Percentiles rank a stretch among this genome's conserved stretches.
Evolutionary conservation across 2,797 vertebrate genomes (phyloP).

Genomic region (Phyllotis vaccarum): DNA sequence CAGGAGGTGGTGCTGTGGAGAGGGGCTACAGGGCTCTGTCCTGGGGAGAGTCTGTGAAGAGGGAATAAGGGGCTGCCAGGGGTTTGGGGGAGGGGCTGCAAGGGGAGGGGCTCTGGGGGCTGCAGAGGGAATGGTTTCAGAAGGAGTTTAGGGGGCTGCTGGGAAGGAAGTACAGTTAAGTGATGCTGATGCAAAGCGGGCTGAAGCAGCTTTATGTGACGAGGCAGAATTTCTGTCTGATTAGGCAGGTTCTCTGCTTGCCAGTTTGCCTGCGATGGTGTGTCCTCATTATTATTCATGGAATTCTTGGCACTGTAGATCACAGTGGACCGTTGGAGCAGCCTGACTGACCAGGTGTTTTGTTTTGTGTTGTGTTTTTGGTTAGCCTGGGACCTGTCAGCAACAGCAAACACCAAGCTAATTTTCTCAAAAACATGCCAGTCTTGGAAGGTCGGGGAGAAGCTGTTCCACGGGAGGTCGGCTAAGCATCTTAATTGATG

Average conservation of each 20-base stretch:
- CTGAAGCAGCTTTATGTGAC: neutral
- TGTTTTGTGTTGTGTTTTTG: neutral
- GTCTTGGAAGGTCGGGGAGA: neutral
- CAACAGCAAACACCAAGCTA: neutral
- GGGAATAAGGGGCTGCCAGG: neutral
- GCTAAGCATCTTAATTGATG: rapidly evolving
- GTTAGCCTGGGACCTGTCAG: neutral
- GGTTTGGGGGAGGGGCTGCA: too few relatives aligned
- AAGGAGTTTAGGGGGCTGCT: too few relatives aligned
- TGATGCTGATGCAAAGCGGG: neutral
- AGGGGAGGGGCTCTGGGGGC: neutral
- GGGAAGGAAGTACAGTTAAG: neutral
- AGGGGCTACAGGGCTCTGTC: neutral
- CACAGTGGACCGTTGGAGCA: neutral
- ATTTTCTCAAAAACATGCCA: slow-evolving; percentile 21
- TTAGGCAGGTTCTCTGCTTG: neutral
- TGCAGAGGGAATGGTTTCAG: neutral
- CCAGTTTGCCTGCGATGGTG: neutral
- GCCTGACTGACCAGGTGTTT: neutral
- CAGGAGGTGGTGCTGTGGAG: neutral
- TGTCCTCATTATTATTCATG: neutral
- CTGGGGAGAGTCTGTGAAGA: neutral
- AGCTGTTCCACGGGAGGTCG: neutral
- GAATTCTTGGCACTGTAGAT: neutral
- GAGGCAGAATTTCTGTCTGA: slow-evolving; percentile 28